Conservation (phyloP, 2,888 invertebrate genomes). For the Tolmerus cingulatus region DNA sequence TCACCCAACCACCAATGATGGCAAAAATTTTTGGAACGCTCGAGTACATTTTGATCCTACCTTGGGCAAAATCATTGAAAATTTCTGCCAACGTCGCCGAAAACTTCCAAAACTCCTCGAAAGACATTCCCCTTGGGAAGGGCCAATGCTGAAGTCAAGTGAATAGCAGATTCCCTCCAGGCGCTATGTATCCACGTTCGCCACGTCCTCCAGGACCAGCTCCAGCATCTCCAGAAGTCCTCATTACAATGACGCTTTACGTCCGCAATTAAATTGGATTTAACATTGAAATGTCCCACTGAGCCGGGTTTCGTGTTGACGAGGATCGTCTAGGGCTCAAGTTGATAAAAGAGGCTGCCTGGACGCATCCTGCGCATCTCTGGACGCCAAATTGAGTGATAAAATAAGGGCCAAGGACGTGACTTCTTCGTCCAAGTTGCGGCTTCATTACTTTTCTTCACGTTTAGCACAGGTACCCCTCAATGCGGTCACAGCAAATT, state of each 20-base stretch:
- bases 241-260: conserved; percentile 27
- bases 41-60: background rate
- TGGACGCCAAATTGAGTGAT: conserved; percentile 25
- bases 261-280: conserved; percentile 41
- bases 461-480: background rate
- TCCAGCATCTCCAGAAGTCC: background rate
- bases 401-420: conserved; percentile 8
- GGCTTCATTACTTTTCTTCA: background rate
- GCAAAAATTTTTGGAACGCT: background rate
- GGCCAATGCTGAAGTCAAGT: background rate
- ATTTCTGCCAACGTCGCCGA: conserved; percentile 5
- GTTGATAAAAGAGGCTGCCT: background rate
- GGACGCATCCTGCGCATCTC: background rate
- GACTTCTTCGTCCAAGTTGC: background rate
- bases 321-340: conserved; percentile 30
- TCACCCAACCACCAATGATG: background rate
- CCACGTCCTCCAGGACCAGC: background rate
- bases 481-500: background rate
- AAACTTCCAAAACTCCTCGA: background rate
- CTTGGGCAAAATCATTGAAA: background rate
- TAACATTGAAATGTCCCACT: conserved; percentile 6
- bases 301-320: conserved; percentile 16
- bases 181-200: background rate
- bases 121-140: background rate
- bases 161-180: background rate